Evolutionary conservation across 2,113 vertebrate genomes (phyloP).

Genomic region (Malurus alboscapulatus): DNA sequence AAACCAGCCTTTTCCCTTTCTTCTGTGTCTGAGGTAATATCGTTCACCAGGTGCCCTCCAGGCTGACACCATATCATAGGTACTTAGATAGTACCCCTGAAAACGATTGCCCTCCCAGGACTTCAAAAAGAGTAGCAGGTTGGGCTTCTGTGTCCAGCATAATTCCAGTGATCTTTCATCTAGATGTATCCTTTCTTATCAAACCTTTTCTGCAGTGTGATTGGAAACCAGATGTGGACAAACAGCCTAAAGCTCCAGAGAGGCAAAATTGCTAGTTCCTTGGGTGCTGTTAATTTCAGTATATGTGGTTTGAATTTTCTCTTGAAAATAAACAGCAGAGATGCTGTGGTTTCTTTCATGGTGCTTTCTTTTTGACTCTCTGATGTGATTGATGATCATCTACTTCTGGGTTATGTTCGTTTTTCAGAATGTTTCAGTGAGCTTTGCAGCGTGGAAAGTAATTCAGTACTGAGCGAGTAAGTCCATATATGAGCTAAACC

Average conservation of each 20-base stretch:
- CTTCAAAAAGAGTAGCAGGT: background rate
- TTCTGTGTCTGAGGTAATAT: background rate
- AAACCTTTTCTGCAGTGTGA: background rate
- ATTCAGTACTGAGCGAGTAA: conserved; percentile 51
- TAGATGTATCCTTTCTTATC: conserved; percentile 4
- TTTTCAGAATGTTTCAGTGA: conserved; percentile 59
- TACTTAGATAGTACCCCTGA: conserved; percentile 12
- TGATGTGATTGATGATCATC: conserved; percentile 65
- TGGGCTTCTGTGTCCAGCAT: background rate
- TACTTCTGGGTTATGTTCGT: conserved; percentile 41
- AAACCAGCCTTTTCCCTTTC: background rate
- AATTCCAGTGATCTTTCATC: conserved; percentile 47
- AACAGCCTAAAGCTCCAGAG: background rate
- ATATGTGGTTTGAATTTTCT: conserved; percentile 1
- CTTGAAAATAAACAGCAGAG: conserved; percentile 22
- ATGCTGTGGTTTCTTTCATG: conserved; percentile 22
- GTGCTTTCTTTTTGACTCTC: conserved; percentile 54
- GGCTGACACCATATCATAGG: background rate
- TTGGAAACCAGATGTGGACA: conserved; percentile 8
- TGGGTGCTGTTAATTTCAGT: background rate
- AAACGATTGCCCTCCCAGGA: background rate
- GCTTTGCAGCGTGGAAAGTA: conserved; percentile 59
- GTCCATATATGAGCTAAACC: conserved; percentile 52
- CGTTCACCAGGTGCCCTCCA: background rate
- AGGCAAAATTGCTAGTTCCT: background rate